These are phyloP conservation scores for Drosophila athabasca DNA, from an alignment of 1,140 invertebrate genomes.

Conservation along the genomic window DNA sequence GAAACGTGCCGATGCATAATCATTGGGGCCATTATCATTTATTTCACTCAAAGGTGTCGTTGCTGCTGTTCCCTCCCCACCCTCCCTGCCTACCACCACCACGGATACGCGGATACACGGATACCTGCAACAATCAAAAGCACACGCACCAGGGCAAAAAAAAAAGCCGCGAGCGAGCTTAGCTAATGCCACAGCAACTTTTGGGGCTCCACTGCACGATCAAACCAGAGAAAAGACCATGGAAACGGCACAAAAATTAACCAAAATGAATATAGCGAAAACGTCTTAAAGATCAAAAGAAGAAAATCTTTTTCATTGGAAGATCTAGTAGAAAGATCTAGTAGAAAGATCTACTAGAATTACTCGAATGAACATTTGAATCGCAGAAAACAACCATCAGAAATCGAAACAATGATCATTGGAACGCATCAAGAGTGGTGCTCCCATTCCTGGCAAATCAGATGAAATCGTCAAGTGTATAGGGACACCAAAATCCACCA, in stretches of 20 bases:
- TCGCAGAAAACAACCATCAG: too few species aligned
- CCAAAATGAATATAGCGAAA: too few species aligned
- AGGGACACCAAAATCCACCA: conserved; percentile 9
- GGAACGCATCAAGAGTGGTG: too few species aligned
- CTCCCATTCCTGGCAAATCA: too few species aligned
- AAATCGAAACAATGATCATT: too few species aligned
- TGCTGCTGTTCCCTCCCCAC: conserved; percentile 30
- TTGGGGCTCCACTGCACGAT: conserved; percentile 9
- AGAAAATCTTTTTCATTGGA: too few species aligned
- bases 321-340: too few species aligned
- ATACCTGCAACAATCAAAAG: conserved; percentile 72
- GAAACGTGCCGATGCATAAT: conserved; percentile 81
- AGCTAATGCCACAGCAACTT: conserved; percentile 16
- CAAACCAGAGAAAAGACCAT: background rate
- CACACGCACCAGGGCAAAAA: conserved; percentile 53
- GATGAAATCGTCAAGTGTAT: conserved; percentile 12
- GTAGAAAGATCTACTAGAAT: too few species aligned
- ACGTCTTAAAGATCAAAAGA: background rate
- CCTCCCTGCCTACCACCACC: background rate
- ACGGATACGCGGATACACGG: conserved; percentile 16
- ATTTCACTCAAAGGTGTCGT: conserved; percentile 78
- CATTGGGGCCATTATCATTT: conserved; percentile 80
- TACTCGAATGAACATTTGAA: too few species aligned
- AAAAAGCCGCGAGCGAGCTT: conserved; percentile 5
- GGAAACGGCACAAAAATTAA: too few species aligned